phyloP scores from a whole-genome alignment of 2,888 invertebrate genomes.

The Cryptophagus acutangulus region DNA sequence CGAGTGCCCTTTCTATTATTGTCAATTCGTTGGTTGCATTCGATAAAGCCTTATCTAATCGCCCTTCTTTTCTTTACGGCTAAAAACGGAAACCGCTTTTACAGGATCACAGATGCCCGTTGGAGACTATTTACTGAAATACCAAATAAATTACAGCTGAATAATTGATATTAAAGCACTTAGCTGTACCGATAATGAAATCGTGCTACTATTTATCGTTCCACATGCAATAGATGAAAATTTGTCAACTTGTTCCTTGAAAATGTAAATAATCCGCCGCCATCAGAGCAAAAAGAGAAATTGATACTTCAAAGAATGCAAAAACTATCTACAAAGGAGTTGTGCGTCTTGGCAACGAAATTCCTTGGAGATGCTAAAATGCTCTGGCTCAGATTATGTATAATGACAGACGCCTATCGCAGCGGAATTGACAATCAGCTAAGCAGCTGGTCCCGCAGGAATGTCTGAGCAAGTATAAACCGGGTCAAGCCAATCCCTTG shows the following conservation, averaged over 20 bases:
- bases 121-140: constrained; percentile 2
- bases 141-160: constrained; percentile 8
- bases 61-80: constrained; percentile 3
- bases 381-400: constrained; percentile 2
- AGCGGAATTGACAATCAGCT: constrained; percentile 19
- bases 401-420: constrained; percentile 13
- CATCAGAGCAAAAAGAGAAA: too few relatives aligned
- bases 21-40: constrained; percentile 14
- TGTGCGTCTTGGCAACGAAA: too few relatives aligned
- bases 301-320: too few relatives aligned
- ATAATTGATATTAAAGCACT: constrained; percentile 9
- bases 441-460: constrained; percentile 16
- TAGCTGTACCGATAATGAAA: not conserved
- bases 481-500: constrained; percentile 28
- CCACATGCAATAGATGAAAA: too few relatives aligned
- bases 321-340: too few relatives aligned
- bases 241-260: too few relatives aligned
- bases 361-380: not conserved
- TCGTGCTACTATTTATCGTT: too few relatives aligned
- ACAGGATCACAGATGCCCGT: not conserved
- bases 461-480: too few relatives aligned
- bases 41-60: constrained; percentile 14
- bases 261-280: too few relatives aligned
- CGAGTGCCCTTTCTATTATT: constrained; percentile 16
- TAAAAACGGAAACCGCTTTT: not conserved